Evolutionary conservation across 2,888 invertebrate genomes (phyloP).

Genomic region (Elaeidobius kamerunicus): DNA sequence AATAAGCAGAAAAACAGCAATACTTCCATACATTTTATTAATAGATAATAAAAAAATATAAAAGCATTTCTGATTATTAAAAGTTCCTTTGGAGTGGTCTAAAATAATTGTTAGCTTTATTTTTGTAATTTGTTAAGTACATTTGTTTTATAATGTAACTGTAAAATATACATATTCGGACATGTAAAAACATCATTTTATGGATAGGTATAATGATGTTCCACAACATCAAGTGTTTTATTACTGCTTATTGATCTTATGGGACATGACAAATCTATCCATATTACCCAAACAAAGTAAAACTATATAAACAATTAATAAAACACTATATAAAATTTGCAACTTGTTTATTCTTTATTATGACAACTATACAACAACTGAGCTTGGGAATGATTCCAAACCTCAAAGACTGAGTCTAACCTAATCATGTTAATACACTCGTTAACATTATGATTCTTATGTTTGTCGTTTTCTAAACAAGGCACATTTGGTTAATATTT

Average conservation of each 20-base stretch:
- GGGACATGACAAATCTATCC: no score
- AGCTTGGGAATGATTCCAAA: conserved; percentile 24
- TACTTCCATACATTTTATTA: no score
- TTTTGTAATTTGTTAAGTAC: conserved; percentile 8
- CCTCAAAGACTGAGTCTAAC: conserved; percentile 7
- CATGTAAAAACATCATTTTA: no score
- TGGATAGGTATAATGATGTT: no score
- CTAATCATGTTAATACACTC: conserved; percentile 8
- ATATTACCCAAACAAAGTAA: no score
- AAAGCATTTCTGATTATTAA: not conserved
- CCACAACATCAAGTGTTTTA: no score
- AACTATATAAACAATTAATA: not conserved
- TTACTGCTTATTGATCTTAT: no score
- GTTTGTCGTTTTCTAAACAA: conserved; percentile 9
- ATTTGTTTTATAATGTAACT: conserved; percentile 12
- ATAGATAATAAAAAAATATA: no score
- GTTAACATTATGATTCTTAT: conserved; percentile 7
- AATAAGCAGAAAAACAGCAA: no score
- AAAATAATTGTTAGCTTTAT: not conserved
- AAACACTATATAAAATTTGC: not conserved
- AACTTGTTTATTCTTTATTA: conserved; percentile 17
- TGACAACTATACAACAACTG: conserved; percentile 21
- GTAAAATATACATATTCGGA: conserved; percentile 5
- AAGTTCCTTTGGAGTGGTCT: not conserved
- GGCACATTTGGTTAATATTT: conserved; percentile 18